Evolutionary conservation across 2,888 invertebrate species (phyloP), one percentile per base, ranked within the genome.

Genomic region (Calameuta pallipes): DNA sequence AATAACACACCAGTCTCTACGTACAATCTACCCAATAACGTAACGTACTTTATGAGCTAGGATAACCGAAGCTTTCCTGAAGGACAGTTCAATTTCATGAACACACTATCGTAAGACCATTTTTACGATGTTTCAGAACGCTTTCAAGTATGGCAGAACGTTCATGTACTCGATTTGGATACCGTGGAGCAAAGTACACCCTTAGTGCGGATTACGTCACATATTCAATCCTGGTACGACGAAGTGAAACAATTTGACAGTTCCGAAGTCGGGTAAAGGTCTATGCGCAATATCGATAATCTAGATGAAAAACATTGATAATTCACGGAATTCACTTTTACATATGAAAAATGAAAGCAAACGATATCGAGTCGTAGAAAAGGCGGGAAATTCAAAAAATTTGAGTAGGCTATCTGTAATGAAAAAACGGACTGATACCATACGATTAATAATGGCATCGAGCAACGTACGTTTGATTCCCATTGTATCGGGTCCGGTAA

Each of bases 141-240:
- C 78, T 93, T 92, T 83, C 87, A 87, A 3, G 92, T 92, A 35
- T 92, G 92, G 78, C 92, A 93, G 84, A 92, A 92, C 81, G 89
- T 92, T 76, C 91, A 91, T 74, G 83, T 85, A 77, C 88, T 91
- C 75, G 86, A 86, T 78, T 86, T 91, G 80, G 88, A 90, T 69
- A 86, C 83, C 23, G 86, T 86, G 79, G 89, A 87, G 80, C 89
- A 89, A 76, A 76, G 56, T 56, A 81, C 84, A 79, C 78, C 82
- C 71, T 76, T 80, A 36, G 78, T 80, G 78, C 86, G 86, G 80
- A 86, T 88, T 80, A 83, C 80, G 80, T 82, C 84, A 80, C 88
- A 89, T 82, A 83, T 89, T 80, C 90, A 84, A 85, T 88, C 88
- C 69, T 93, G 92, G 92, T 91, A 90, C 83, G 89, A 91, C 78